Conservation (phyloP, 2,888 invertebrate genomes). For the Andrena praecox region DNA sequence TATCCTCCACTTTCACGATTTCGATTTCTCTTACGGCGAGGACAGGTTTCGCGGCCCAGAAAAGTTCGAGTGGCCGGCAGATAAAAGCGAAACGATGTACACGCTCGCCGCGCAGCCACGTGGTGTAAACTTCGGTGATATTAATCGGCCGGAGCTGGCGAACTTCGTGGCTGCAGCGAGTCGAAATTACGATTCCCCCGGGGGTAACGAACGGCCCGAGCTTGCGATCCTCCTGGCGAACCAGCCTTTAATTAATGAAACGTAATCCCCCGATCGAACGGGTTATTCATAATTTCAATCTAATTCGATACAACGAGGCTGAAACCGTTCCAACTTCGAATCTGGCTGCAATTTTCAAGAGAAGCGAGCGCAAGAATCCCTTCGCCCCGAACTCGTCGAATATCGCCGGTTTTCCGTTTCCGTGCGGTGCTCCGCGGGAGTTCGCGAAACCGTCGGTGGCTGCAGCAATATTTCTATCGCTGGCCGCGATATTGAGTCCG, state of each 20-base stretch:
- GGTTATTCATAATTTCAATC: slow-evolving; percentile 32
- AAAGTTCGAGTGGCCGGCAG: slow-evolving; percentile 13
- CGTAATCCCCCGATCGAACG: slow-evolving; percentile 35
- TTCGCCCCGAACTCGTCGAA: neutral
- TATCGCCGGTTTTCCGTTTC: slow-evolving; percentile 2
- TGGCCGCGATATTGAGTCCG: slow-evolving; percentile 47
- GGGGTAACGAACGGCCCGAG: neutral
- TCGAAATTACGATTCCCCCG: slow-evolving; percentile 48
- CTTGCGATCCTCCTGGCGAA: slow-evolving; percentile 2
- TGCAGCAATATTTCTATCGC: slow-evolving; percentile 40
- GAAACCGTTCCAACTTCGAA: neutral
- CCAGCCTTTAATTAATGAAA: slow-evolving; percentile 51
- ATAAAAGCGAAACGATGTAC: slow-evolving; percentile 55
- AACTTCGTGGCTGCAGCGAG: slow-evolving; percentile 23
- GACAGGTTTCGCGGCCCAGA: neutral
- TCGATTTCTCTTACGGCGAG: neutral
- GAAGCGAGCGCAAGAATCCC: neutral
- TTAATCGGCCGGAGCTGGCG: slow-evolving; percentile 34
- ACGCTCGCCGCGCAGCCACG: slow-evolving; percentile 18
- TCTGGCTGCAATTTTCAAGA: neutral
- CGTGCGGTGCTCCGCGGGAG: neutral
- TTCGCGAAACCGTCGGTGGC: neutral
- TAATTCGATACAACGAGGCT: neutral
- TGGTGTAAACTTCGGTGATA: slow-evolving; percentile 41
- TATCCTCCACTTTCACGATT: neutral